Conservation (phyloP, 1,140 invertebrate genomes). For the Drosophila serrata region DNA sequence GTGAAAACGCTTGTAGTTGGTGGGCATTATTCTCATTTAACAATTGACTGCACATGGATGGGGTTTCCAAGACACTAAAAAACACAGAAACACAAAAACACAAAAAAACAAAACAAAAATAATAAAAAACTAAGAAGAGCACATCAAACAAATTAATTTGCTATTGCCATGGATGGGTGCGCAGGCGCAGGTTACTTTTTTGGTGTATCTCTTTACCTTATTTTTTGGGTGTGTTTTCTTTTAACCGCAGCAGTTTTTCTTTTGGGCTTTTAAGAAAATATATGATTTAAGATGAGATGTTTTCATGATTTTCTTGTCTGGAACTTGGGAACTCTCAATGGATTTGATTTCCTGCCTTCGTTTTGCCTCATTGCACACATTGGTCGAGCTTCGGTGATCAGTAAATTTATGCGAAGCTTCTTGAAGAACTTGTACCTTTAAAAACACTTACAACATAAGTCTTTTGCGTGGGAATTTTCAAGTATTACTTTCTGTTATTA, state of each 20-base stretch:
- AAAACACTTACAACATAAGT: constrained; percentile 40
- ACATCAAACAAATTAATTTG: constrained; percentile 67
- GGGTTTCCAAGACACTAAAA: constrained; percentile 1
- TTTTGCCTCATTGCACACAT: constrained; percentile 50
- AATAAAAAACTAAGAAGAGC: constrained; percentile 11
- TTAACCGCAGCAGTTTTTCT: constrained; percentile 36
- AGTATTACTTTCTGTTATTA: constrained; percentile 43
- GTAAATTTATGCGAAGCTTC: constrained; percentile 63
- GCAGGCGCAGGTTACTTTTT: constrained; percentile 36
- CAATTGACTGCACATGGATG: constrained; percentile 59
- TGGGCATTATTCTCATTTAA: constrained; percentile 75
- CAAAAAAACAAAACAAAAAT: background rate
- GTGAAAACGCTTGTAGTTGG: constrained; percentile 83
- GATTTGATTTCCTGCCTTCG: constrained; percentile 33
- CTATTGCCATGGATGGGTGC: constrained; percentile 44
- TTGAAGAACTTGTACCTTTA: constrained; percentile 33
- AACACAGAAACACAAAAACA: too few species aligned
- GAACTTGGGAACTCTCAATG: constrained; percentile 36
- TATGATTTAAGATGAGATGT: constrained; percentile 34
- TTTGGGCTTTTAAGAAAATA: constrained; percentile 4
- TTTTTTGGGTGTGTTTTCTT: constrained; percentile 38
- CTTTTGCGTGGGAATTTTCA: constrained; percentile 65
- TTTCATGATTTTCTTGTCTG: constrained; percentile 54
- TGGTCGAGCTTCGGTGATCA: constrained; percentile 70
- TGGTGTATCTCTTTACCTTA: background rate